Conservation (phyloP, 2,888 invertebrate genomes). For the Lysandra coridon region DNA sequence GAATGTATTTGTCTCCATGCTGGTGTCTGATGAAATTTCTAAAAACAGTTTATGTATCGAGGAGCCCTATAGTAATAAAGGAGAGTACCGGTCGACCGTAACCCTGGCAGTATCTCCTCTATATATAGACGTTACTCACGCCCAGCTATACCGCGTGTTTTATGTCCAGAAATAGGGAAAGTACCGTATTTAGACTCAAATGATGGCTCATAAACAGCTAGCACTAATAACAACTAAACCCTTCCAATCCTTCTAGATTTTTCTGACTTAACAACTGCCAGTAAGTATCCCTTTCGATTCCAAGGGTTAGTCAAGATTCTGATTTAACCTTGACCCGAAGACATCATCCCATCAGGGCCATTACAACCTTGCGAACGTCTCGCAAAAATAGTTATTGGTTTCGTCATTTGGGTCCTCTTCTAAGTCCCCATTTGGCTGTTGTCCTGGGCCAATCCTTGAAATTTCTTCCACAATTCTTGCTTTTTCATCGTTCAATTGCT, state of each 20-base stretch:
- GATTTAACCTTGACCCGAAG: not conserved
- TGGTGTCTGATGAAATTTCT: too few relatives aligned
- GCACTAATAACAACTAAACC: slow-evolving; percentile 48
- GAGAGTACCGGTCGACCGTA: slow-evolving; percentile 11
- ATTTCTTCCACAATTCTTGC: not conserved
- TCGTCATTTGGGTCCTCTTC: not conserved
- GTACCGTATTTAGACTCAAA: not conserved
- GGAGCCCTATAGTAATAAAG: not conserved
- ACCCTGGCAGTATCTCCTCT: slow-evolving; percentile 15
- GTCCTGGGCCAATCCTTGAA: not conserved
- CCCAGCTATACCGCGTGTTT: slow-evolving; percentile 1
- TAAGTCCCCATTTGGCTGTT: not conserved
- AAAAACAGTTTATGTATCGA: too few relatives aligned
- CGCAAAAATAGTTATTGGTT: not conserved
- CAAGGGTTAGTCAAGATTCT: not conserved
- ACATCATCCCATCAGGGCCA: not conserved
- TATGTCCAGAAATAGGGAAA: slow-evolving; percentile 12
- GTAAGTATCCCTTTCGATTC: too few relatives aligned
- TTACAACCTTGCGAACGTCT: not conserved
- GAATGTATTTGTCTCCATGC: too few relatives aligned
- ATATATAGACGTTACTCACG: slow-evolving; percentile 14
- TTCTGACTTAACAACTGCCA: too few relatives aligned
- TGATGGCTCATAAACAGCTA: slow-evolving; percentile 41
- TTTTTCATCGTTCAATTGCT: not conserved
- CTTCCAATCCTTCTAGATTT: too few relatives aligned